phyloP scores from a whole-genome alignment of 30 jellyfish, hydroid and myxozoan species.

The Turritopsis rubra region DNA sequence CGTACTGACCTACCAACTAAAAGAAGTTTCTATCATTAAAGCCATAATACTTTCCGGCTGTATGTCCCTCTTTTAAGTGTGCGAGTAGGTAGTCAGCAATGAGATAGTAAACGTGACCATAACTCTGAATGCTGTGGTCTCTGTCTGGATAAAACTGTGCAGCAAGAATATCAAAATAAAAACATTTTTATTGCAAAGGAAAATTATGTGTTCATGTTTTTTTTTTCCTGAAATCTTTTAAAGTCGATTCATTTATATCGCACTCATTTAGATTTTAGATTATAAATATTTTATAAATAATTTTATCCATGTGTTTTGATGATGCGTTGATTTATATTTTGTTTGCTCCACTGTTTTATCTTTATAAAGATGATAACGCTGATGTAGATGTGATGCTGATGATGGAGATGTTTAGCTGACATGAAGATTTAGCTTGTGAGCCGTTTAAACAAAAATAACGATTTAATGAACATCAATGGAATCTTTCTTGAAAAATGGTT shows the following conservation, averaged over 20 bases:
- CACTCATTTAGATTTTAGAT: neutral
- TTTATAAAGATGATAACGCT: too few relatives aligned
- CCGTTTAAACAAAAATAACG: too few relatives aligned
- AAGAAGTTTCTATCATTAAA: neutral
- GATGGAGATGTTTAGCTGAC: too few relatives aligned
- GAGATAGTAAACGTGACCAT: slow-evolving; percentile 15
- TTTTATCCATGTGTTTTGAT: neutral
- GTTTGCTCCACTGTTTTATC: too few relatives aligned
- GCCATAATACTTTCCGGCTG: slow-evolving; percentile 10
- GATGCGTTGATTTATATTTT: neutral
- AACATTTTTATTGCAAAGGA: neutral
- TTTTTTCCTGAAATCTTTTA: neutral
- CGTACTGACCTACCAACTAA: neutral
- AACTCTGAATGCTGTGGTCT: slow-evolving; percentile 32
- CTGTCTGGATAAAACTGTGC: slow-evolving; percentile 27
- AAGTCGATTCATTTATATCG: neutral
- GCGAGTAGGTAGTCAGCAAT: slow-evolving; percentile 28
- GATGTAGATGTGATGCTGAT: too few relatives aligned
- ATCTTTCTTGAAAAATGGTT: too few relatives aligned
- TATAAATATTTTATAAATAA: neutral
- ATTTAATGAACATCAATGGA: too few relatives aligned
- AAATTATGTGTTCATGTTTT: neutral
- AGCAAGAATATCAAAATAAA: neutral
- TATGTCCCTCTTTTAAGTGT: slow-evolving; percentile 2
- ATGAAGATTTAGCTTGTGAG: too few relatives aligned